These are phyloP conservation scores for Nerophis ophidion DNA, from an alignment of 2,113 vertebrate species.

Conservation along the genomic window DNA sequence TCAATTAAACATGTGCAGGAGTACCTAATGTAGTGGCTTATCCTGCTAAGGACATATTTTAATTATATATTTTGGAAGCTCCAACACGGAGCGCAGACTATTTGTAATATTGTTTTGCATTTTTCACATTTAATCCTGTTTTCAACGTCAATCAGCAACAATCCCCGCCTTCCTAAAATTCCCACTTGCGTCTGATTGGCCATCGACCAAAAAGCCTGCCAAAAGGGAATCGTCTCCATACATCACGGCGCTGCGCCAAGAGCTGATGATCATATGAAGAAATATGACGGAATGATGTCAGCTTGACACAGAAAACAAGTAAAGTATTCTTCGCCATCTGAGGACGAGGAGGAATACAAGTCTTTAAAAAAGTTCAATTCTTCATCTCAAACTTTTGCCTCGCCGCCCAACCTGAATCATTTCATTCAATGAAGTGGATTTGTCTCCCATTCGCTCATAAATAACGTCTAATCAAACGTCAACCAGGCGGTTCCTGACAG, in stretches of 20 bases:
- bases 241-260: conserved; percentile 5
- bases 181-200: conserved; percentile 6
- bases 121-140: no score
- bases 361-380: conserved; percentile 7
- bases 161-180: background rate
- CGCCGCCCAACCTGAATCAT: no score
- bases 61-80: no score
- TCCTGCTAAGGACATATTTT: no score
- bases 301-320: background rate
- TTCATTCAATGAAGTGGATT: background rate
- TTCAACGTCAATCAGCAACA: no score
- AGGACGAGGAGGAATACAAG: background rate
- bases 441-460: conserved; percentile 15
- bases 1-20: no score
- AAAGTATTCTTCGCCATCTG: conserved; percentile 2
- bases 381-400: background rate
- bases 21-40: no score
- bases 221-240: conserved; percentile 5
- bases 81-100: no score
- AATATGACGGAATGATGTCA: conserved; percentile 12
- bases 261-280: conserved; percentile 8
- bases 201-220: conserved; percentile 4
- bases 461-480: conserved; percentile 37
- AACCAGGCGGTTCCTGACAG: conserved; percentile 40
- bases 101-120: no score